Percentiles rank a stretch among this genome's conserved stretches.
phyloP scores from a whole-genome alignment of 92 coral and sea anemone species.

The Pocillopora meandrina region DNA sequence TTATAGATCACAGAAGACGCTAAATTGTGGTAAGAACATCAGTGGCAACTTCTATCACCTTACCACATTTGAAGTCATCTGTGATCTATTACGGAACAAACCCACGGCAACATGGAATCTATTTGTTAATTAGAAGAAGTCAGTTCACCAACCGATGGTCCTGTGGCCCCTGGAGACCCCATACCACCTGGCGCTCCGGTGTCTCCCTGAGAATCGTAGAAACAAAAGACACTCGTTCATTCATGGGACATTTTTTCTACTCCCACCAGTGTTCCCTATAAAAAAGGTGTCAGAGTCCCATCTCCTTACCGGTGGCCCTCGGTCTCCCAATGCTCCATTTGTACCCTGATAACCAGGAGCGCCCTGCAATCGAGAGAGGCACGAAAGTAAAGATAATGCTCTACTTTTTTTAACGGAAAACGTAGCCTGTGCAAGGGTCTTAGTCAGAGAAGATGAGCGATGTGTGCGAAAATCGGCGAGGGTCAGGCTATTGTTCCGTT shows the following conservation, averaged over 20 bases:
- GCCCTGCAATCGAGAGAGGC: slow-evolving; percentile 10
- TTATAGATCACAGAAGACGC: too few species aligned
- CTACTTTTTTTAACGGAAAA: too few species aligned
- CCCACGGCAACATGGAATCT: background rate
- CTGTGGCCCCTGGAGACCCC: slow-evolving; percentile 26
- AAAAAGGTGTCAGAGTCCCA: background rate
- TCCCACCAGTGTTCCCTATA: background rate
- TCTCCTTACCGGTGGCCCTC: slow-evolving; percentile 31
- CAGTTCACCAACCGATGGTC: slow-evolving; percentile 23
- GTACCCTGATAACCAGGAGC: slow-evolving; percentile 26
- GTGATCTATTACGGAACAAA: background rate
- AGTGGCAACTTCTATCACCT: too few species aligned
- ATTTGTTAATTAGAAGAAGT: background rate
- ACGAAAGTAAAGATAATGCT: background rate
- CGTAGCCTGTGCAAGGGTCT: too few species aligned
- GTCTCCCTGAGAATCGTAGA: background rate
- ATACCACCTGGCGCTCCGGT: slow-evolving; percentile 29
- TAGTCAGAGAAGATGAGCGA: too few species aligned
- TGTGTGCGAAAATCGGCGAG: too few species aligned
- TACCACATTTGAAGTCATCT: background rate
- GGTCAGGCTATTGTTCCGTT: too few species aligned
- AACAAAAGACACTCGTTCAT: background rate
- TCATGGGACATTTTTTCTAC: too few species aligned
- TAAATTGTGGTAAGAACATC: too few species aligned
- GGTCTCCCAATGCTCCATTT: slow-evolving; percentile 32